A percentile compares a stretch with the other conserved stretches of the same genome.
phyloP scores from a whole-genome alignment of 2,113 vertebrate species.

The Myrmecobius fasciatus region DNA sequence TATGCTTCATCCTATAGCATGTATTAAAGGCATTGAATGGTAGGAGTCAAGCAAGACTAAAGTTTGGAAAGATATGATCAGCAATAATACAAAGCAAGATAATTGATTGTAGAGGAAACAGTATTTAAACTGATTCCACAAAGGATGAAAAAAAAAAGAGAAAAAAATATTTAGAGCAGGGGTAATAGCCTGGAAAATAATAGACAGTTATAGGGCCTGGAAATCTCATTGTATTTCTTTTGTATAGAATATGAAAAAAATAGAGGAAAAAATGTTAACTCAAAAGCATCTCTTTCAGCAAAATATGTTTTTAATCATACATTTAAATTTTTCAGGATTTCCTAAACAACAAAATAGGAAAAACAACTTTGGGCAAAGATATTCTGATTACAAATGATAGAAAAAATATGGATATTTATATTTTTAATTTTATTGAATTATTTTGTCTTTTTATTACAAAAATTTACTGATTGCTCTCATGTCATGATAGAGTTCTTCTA shows the following conservation, averaged over 20 bases:
- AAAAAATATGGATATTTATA: not conserved
- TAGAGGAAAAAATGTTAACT: not conserved
- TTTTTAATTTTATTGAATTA: not conserved
- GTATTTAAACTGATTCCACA: not conserved
- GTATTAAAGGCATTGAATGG: not conserved
- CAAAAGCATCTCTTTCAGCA: not conserved
- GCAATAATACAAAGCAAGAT: not conserved
- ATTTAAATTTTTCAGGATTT: not conserved
- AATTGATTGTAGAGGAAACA: not conserved
- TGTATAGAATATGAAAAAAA: not conserved
- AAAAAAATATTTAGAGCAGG: not conserved
- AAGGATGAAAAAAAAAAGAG: not conserved
- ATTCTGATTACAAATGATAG: not conserved
- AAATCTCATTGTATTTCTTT: not conserved
- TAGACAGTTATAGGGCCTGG: not conserved
- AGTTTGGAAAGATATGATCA: not conserved
- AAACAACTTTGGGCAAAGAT: not conserved
- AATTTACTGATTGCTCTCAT: not conserved
- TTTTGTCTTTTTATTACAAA: not conserved
- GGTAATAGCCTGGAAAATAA: not conserved
- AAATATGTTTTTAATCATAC: not conserved
- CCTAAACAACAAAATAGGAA: not conserved
- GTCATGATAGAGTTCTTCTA: not conserved
- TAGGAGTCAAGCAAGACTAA: not conserved
- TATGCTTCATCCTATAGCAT: not conserved